Base-by-base conservation (phyloP, 2,113 vertebrate species). In the Nannobrachium achirus region DNA sequence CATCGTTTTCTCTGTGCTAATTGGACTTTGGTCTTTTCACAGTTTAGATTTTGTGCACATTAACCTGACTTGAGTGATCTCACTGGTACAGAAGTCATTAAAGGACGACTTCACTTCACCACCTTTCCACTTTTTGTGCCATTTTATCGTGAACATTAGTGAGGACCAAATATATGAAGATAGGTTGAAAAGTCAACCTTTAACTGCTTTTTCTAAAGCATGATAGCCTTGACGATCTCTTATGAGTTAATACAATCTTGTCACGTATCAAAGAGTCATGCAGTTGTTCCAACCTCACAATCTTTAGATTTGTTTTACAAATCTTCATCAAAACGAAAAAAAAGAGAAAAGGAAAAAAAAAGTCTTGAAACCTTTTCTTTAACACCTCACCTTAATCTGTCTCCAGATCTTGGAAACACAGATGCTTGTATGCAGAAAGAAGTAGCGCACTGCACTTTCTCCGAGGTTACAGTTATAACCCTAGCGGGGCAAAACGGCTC, bases 371-470 rank as follows among this genome's bases (percentile, higher is more conserved):
- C n/a, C 45, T 69, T 61, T 61, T 14, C 39, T 51, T 55, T 10
- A 70, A n/a, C 3, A 41, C 44, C 2, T 11, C 44, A 15, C 41
- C 39, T 25, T 70, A 53, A 14, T 70, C 46, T 38, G 8, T 52
- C 16, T 70, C 57, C 8, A 11, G 10, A 13, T 70, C 38, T 14
- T 10, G 8, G 16, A 70, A 53, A 33, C 1, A 44, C 39, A 64
- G 60, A 73, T 0, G 15, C 58, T 38, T 72, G 65, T 33, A 7
- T 72, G 69, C 11, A 64, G 42, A 41, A 64, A n/a, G n/a, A 71
- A 2, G 50, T 57, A 45, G 41, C 69, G 46, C 69, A 58, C n/a
- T 64, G 58, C n/a, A 38, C 42, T 38, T 63, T 63, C 20, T 64
- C 41, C 4, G 59, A 44, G 42, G 63, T 41, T 8, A 57, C 69